A percentile compares a stretch with the other conserved stretches of the same genome.
phyloP scores from a whole-genome alignment of 2,888 invertebrate species.

The Lissonota sp. region DNA sequence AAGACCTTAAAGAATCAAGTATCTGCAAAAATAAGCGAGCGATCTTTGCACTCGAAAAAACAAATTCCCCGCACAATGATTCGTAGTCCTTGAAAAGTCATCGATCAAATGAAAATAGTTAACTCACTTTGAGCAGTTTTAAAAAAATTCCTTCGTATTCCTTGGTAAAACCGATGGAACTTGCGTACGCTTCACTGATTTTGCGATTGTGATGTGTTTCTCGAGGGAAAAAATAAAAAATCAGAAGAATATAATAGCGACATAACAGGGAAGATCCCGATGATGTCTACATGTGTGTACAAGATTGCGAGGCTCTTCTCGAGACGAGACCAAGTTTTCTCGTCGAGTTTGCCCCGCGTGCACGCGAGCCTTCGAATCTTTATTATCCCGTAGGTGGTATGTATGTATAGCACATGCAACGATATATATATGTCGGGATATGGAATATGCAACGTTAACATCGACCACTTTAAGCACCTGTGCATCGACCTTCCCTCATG shows the following conservation, averaged over 20 bases:
- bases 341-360: slow-evolving; percentile 55
- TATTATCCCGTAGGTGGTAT: slow-evolving; percentile 71
- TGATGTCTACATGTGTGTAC: slow-evolving; percentile 77
- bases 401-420: slow-evolving; percentile 1
- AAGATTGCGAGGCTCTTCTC: slow-evolving; percentile 66
- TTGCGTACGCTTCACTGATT: background rate
- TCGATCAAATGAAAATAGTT: too few species aligned
- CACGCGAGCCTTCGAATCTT: slow-evolving; percentile 70
- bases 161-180: background rate
- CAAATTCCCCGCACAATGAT: too few species aligned
- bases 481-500: slow-evolving; percentile 57
- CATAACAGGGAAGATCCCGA: slow-evolving; percentile 55
- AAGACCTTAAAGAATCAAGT: too few species aligned
- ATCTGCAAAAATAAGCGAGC: too few species aligned
- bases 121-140: too few species aligned
- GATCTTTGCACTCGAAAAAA: too few species aligned
- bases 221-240: slow-evolving; percentile 6
- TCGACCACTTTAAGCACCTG: slow-evolving; percentile 58
- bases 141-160: too few species aligned
- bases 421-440: slow-evolving; percentile 15
- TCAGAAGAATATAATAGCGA: slow-evolving; percentile 46
- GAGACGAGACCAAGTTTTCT: slow-evolving; percentile 72
- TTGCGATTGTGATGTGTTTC: slow-evolving; percentile 15
- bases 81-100: too few species aligned
- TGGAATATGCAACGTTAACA: slow-evolving; percentile 32